Conservation (phyloP, 2,888 invertebrate genomes). For the Theristus sp. region DNA sequence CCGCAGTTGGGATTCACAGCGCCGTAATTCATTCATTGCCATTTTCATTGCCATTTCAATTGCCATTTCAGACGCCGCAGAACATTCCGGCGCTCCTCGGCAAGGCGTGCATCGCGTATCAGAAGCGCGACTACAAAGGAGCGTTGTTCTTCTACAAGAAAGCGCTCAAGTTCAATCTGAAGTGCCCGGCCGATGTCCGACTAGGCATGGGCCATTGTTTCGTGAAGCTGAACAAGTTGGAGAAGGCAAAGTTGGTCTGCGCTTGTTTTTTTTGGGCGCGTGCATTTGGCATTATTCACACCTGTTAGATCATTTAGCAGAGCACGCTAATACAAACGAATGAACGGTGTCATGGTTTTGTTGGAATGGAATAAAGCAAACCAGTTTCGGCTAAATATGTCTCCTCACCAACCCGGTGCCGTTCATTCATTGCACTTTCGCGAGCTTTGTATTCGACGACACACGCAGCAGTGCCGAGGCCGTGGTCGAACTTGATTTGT, state of each 20-base stretch:
- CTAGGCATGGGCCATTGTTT: constrained; percentile 98
- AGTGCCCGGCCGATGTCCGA: constrained; percentile 84
- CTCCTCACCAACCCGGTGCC: too few relatives aligned
- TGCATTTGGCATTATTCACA: too few relatives aligned
- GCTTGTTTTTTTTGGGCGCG: neutral
- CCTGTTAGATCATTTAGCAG: too few relatives aligned
- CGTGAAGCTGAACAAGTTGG: constrained; percentile 78
- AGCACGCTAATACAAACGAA: too few relatives aligned
- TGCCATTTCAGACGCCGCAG: constrained; percentile 42
- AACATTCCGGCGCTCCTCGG: constrained; percentile 91
- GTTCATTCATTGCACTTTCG: neutral
- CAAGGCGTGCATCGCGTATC: constrained; percentile 96
- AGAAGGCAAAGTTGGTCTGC: constrained; percentile 57
- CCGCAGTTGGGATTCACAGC: too few relatives aligned
- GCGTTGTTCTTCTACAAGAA: constrained; percentile 94
- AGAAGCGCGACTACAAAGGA: constrained; percentile 75
- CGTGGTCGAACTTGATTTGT: neutral
- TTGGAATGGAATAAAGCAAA: too few relatives aligned
- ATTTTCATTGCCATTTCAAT: too few relatives aligned
- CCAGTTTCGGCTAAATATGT: too few relatives aligned
- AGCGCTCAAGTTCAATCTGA: constrained; percentile 81
- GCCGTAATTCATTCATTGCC: too few relatives aligned
- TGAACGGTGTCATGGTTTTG: too few relatives aligned
- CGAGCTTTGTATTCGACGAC: neutral
- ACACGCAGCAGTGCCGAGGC: too few relatives aligned